Evolutionary conservation across 2,113 vertebrate genomes (phyloP).

Genomic region (Eulemur rufifrons): DNA sequence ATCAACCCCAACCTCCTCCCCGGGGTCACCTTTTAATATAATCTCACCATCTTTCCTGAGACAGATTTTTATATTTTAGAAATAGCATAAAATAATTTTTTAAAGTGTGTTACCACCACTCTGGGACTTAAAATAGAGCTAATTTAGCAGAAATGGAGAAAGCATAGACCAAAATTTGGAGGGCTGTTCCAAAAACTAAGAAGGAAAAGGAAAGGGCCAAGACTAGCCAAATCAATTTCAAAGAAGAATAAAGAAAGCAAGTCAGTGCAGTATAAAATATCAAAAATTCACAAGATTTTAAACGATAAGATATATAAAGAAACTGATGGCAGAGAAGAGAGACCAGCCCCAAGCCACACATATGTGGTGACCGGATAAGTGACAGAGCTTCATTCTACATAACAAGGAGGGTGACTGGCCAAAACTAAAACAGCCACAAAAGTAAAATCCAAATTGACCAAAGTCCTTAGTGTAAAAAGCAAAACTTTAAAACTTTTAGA

Average conservation of each 20-base stretch:
- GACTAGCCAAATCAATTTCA: neutral
- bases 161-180: neutral
- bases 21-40: neutral
- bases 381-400: neutral
- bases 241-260: neutral
- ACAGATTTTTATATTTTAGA: neutral
- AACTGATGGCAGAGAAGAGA: neutral
- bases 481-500: slow-evolving; percentile 6
- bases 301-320: neutral
- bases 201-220: neutral
- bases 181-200: neutral
- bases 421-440: neutral
- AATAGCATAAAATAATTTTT: neutral
- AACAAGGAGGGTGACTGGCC: neutral
- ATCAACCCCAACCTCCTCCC: neutral
- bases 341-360: neutral
- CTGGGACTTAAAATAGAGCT: neutral
- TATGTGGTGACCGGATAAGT: neutral
- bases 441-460: neutral
- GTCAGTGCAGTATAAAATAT: neutral
- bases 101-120: neutral
- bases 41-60: neutral
- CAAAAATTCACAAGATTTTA: neutral
- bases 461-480: neutral
- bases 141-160: neutral